Conservation (phyloP, 2,113 vertebrate species). For the Eupsittula cactorum region DNA sequence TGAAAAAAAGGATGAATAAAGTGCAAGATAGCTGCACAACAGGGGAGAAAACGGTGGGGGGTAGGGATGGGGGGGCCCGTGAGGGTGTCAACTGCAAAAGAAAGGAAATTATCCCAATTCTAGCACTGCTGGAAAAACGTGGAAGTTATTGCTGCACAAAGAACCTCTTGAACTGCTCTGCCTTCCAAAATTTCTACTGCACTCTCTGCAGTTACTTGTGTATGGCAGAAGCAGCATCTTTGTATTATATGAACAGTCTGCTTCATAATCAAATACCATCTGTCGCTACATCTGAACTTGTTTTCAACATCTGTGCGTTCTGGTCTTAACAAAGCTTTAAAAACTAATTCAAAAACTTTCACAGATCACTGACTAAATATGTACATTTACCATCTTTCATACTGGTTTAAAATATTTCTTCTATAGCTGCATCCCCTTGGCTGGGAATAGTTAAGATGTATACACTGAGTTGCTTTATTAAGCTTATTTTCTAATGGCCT, state of each 20-base stretch:
- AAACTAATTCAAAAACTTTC: conserved; percentile 97
- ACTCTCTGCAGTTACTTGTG: conserved; percentile 94
- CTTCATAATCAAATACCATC: conserved; percentile 99
- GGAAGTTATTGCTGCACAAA: conserved; percentile 83
- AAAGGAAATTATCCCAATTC: conserved; percentile 75
- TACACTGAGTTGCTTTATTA: conserved; percentile 79
- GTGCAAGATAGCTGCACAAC: not conserved
- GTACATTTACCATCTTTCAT: conserved; percentile 86
- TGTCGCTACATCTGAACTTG: conserved; percentile 99
- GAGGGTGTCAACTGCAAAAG: conserved; percentile 48
- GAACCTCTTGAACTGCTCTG: conserved; percentile 84
- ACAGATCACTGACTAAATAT: conserved; percentile 90
- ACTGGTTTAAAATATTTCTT: conserved; percentile 77
- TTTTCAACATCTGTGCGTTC: conserved; percentile 99
- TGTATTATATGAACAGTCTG: conserved; percentile 99
- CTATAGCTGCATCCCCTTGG: conserved; percentile 74
- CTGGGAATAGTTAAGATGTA: conserved; percentile 70
- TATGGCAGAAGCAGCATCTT: conserved; percentile 98
- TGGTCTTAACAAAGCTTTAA: conserved; percentile 99
- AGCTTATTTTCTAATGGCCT: conserved; percentile 85
- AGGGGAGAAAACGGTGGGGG: not conserved
- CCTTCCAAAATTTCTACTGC: conserved; percentile 85
- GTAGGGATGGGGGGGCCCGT: not conserved
- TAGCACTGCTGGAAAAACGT: conserved; percentile 79
- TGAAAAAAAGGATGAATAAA: conserved; percentile 25